Conservation (phyloP, 2,113 vertebrate species). For the Paracyprichromis sp. region DNA sequence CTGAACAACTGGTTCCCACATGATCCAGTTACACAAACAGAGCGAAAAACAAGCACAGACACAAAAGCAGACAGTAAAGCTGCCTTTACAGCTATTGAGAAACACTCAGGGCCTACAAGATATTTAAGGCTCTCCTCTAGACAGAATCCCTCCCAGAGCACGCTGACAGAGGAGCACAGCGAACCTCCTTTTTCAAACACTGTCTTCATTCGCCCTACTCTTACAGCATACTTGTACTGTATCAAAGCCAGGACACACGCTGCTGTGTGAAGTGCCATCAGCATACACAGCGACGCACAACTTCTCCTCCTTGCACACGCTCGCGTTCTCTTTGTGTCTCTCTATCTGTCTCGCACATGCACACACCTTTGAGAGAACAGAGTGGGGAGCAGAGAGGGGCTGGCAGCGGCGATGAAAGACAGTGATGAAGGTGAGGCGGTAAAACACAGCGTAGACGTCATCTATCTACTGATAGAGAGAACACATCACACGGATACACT, state of each 20-base stretch:
- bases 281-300: constrained; percentile 9
- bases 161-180: constrained; percentile 31
- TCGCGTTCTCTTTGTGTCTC: constrained; percentile 11
- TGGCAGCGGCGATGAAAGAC: constrained; percentile 47
- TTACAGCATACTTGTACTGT: constrained; percentile 17
- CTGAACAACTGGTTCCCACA: constrained; percentile 3
- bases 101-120: constrained; percentile 32
- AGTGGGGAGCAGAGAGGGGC: neutral
- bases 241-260: constrained; percentile 57
- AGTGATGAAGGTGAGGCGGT: constrained; percentile 46
- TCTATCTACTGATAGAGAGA: constrained; percentile 35
- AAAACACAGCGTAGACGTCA: constrained; percentile 40
- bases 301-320: constrained; percentile 6
- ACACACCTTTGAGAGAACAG: constrained; percentile 36
- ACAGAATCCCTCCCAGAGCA: constrained; percentile 42
- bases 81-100: constrained; percentile 27
- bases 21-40: constrained; percentile 13
- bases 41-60: neutral
- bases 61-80: constrained; percentile 8
- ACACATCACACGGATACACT: constrained; percentile 27
- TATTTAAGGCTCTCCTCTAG: constrained; percentile 35
- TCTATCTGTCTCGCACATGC: neutral
- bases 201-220: constrained; percentile 21
- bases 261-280: constrained; percentile 59
- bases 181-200: constrained; percentile 47